phyloP scores from a whole-genome alignment of 2,888 invertebrate species.

The Piscicola geometra region DNA sequence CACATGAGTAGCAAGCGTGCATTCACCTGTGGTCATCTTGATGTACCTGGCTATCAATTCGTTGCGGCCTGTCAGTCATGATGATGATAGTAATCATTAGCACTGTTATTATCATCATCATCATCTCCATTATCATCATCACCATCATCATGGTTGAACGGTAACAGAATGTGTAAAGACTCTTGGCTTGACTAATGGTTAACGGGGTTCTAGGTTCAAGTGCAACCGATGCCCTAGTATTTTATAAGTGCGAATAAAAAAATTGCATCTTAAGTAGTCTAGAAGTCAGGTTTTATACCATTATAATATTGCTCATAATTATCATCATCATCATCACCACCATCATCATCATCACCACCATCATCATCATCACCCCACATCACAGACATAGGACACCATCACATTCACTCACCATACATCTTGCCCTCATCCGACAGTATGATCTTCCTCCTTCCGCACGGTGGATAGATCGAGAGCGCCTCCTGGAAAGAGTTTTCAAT shows the following conservation, averaged over 20 bases:
- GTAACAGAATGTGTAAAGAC: too few species aligned
- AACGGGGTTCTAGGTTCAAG: too few species aligned
- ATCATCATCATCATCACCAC: too few species aligned
- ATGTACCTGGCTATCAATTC: slow-evolving; percentile 99
- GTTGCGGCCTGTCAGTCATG: slow-evolving; percentile 72
- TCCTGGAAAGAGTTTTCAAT: slow-evolving; percentile 99
- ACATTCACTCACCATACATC: slow-evolving; percentile 88
- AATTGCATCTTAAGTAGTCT: too few species aligned
- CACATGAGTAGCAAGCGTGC: too few species aligned
- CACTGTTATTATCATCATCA: not conserved
- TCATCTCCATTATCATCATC: not conserved
- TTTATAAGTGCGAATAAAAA: too few species aligned
- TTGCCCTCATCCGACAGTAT: slow-evolving; percentile 99
- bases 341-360: not conserved
- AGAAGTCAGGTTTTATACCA: too few species aligned
- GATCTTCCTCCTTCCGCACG: slow-evolving; percentile 97
- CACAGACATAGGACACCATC: not conserved
- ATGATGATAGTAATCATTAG: too few species aligned
- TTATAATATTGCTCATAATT: not conserved
- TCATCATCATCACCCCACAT: too few species aligned
- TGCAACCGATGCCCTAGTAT: too few species aligned
- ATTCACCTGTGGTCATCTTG: slow-evolving; percentile 69
- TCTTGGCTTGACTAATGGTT: too few species aligned
- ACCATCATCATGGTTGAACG: too few species aligned
- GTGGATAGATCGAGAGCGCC: slow-evolving; percentile 98